Evolutionary conservation across 2,888 invertebrate genomes (phyloP).

Genomic region (Drosophila mayaguana): DNA sequence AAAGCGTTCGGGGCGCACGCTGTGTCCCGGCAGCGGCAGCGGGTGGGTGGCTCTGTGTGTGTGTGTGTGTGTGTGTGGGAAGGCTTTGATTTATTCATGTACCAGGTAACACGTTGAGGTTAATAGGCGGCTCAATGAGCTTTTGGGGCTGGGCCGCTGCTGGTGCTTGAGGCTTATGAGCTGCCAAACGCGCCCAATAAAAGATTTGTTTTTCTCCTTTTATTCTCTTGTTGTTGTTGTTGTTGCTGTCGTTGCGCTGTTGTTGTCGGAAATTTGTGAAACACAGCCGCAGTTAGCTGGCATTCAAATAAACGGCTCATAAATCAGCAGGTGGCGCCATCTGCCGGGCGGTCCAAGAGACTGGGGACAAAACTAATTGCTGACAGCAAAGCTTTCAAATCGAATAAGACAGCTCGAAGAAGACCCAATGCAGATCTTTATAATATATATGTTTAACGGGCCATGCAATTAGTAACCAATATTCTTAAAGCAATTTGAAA

Average conservation of each 20-base stretch:
- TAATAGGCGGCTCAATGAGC: slow-evolving; percentile 70
- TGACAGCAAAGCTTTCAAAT: not conserved
- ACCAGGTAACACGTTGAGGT: slow-evolving; percentile 71
- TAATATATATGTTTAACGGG: too few species aligned
- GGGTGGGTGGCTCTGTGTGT: not conserved
- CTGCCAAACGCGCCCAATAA: slow-evolving; percentile 57
- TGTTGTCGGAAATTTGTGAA: slow-evolving; percentile 28
- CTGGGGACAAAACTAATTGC: not conserved
- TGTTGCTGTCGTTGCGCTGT: too few species aligned
- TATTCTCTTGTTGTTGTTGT: not conserved
- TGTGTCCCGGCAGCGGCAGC: not conserved
- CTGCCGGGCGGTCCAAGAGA: slow-evolving; percentile 19
- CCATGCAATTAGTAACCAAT: too few species aligned
- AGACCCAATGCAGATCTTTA: too few species aligned
- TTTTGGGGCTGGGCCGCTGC: slow-evolving; percentile 9
- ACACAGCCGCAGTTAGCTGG: slow-evolving; percentile 37
- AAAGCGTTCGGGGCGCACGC: slow-evolving; percentile 4
- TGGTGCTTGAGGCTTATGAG: slow-evolving; percentile 51
- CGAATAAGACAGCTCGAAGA: not conserved
- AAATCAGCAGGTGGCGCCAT: slow-evolving; percentile 51
- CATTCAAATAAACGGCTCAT: slow-evolving; percentile 31
- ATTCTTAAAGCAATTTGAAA: too few species aligned
- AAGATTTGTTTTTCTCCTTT: slow-evolving; percentile 39
- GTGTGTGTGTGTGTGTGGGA: slow-evolving; percentile 36
- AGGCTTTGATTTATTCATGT: slow-evolving; percentile 77